These are phyloP conservation scores for Drosophila paracracens DNA, from an alignment of 2,888 invertebrate genomes.

Conservation along the genomic window DNA sequence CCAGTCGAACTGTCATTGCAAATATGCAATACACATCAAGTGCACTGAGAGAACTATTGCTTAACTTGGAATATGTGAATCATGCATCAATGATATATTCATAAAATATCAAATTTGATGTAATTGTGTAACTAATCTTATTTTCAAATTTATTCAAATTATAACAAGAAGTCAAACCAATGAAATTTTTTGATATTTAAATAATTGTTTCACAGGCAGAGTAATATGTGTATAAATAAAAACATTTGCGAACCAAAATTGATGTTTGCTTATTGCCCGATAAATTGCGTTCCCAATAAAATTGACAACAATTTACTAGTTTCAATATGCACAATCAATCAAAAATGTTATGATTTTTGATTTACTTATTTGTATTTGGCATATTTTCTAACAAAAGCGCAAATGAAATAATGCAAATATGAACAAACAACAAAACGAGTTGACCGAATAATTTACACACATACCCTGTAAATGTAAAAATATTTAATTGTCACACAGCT, in stretches of 20 bases:
- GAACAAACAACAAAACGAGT: not conserved
- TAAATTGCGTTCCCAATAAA: not conserved
- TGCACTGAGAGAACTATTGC: not conserved
- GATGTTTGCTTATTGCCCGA: not conserved
- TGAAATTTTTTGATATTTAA: not conserved
- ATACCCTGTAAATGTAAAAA: not conserved
- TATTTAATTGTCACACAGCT: not conserved
- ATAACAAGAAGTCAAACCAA: not conserved
- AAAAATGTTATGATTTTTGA: not conserved
- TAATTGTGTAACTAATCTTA: no score
- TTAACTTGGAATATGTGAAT: not conserved
- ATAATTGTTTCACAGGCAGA: not conserved
- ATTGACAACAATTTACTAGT: not conserved
- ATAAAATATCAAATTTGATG: no score
- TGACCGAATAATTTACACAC: not conserved
- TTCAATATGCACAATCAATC: not conserved
- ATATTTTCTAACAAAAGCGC: not conserved
- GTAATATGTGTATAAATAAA: not conserved
- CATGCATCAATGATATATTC: not conserved
- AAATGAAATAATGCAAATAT: not conserved
- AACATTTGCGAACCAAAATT: not conserved
- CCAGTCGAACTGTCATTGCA: not conserved
- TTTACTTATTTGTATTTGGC: slow-evolving; percentile 1
- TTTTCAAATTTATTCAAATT: not conserved
- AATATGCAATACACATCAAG: not conserved